Evolutionary conservation across 2,888 invertebrate genomes (phyloP), one percentile per base, ranked within the genome.

Genomic region (Synergus itoensis): DNA sequence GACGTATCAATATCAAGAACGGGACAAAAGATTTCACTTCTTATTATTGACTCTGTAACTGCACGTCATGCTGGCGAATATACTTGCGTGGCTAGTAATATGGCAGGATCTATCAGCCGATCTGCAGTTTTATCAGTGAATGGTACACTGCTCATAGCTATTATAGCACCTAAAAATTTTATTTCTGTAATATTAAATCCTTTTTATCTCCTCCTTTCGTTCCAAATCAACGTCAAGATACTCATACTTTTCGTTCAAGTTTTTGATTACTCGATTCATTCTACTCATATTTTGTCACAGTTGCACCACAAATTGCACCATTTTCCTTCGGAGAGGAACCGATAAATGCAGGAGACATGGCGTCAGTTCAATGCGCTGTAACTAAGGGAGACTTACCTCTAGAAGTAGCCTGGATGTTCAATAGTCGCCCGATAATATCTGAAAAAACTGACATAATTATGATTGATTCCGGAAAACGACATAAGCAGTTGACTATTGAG

Each of bases 331-430:
- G 95, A 84, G 94, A 95, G 79, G 95, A 95, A 88, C 94, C 95
- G 28, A 93, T 95, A 65, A 95, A 95, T 91, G 95, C 95, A 86
- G 96, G 96, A 82, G 95, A 96, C 90, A 94, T 94, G 76, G 94
- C 95, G 53, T 95, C 95, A 89, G 94, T 95, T 88, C 94, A 94
- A 79, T 96, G 96, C 91, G 94, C 95, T 82, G 94, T 95, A 67
- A 94, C 94, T 81, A 95, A 95, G 92, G 96, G 97, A 82, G 97
- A 97, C 92, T 93, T 94, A 79, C 97, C 97, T 1, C 94, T 97
- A 89, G 94, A 94, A 81, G 95, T 97, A 73, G 93, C 94, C 18
- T 97, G 96, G 97, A 94, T 94, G 75, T 95, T 96, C 86, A 95
- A 96, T 91, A 95, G 95, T 75, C 93, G 94, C 88, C 94, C 94